A percentile compares a stretch with the other conserved stretches of the same genome.
phyloP scores from a whole-genome alignment of 2,113 vertebrate species.

The Platycercus adscitus region DNA sequence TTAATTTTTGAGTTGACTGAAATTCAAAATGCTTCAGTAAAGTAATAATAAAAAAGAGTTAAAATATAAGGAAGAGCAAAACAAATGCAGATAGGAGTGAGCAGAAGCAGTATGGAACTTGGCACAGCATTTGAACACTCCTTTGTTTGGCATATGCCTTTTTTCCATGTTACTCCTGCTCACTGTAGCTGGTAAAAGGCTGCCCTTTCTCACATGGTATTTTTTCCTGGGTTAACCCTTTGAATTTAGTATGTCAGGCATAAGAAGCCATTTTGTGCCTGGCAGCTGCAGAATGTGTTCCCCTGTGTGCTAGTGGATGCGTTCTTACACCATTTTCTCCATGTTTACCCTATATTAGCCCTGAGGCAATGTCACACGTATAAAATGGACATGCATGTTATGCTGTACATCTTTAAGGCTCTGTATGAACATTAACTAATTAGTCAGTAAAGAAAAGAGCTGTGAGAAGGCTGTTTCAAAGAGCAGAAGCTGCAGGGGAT shows the following conservation, averaged over 20 bases:
- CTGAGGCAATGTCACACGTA: fast-evolving
- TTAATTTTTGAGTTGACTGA: not conserved
- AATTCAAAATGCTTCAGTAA: not conserved
- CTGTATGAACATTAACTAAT: not conserved
- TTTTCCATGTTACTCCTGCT: not conserved
- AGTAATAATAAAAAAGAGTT: not conserved
- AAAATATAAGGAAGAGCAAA: not conserved
- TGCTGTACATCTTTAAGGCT: not conserved
- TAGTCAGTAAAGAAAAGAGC: not conserved
- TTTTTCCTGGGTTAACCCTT: not conserved
- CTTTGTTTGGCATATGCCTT: not conserved
- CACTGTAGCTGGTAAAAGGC: not conserved
- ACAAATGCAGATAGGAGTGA: not conserved
- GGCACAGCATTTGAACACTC: not conserved
- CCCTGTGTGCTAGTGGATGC: not conserved
- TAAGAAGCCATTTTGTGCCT: not conserved
- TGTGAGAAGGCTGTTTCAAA: not conserved
- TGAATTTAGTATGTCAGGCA: fast-evolving
- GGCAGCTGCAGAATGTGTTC: not conserved
- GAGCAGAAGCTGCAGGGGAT: not conserved
- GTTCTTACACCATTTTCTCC: not conserved
- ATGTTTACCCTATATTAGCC: not conserved
- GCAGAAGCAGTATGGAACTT: not conserved
- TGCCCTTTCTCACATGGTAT: not conserved
- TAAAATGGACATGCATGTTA: not conserved